These are phyloP conservation scores for Trichogramma evanescens DNA, from an alignment of 2,888 invertebrate species.

Conservation along the genomic window DNA sequence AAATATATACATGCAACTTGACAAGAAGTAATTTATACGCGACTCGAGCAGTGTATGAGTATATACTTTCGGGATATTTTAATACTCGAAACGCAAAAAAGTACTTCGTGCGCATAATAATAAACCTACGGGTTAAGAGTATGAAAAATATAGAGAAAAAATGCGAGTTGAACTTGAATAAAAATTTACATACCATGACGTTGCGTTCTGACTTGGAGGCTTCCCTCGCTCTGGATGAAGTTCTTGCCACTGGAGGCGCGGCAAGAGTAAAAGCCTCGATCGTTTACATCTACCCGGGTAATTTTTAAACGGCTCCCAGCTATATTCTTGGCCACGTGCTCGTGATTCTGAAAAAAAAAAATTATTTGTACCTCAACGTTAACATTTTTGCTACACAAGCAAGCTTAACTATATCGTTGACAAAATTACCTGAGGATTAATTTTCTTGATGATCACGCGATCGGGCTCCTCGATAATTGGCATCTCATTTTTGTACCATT, in stretches of 20 bases:
- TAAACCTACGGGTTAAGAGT: slow-evolving; percentile 2
- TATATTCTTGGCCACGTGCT: slow-evolving; percentile 36
- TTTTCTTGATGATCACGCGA: slow-evolving; percentile 46
- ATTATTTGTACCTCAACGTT: background rate
- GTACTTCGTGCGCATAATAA: background rate
- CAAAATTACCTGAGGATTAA: slow-evolving; percentile 32
- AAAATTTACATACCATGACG: slow-evolving; percentile 26
- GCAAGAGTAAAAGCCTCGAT: slow-evolving; percentile 37
- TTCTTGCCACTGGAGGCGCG: slow-evolving; percentile 37
- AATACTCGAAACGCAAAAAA: background rate
- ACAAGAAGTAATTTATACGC: too few species aligned
- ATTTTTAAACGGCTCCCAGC: slow-evolving; percentile 38
- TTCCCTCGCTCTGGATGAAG: slow-evolving; percentile 37
- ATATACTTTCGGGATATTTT: too few species aligned
- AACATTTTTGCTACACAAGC: background rate
- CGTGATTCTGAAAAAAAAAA: slow-evolving; percentile 29
- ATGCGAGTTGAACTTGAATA: background rate
- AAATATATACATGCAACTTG: too few species aligned
- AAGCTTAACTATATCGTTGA: background rate
- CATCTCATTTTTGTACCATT: slow-evolving; percentile 59
- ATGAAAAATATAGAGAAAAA: slow-evolving; percentile 6
- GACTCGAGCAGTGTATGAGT: too few species aligned
- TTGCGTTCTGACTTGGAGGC: slow-evolving; percentile 27
- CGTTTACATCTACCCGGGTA: slow-evolving; percentile 32
- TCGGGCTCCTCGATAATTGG: slow-evolving; percentile 48